These are phyloP conservation scores for Drosophila athabasca DNA, from an alignment of 1,140 invertebrate species.

Conservation along the genomic window DNA sequence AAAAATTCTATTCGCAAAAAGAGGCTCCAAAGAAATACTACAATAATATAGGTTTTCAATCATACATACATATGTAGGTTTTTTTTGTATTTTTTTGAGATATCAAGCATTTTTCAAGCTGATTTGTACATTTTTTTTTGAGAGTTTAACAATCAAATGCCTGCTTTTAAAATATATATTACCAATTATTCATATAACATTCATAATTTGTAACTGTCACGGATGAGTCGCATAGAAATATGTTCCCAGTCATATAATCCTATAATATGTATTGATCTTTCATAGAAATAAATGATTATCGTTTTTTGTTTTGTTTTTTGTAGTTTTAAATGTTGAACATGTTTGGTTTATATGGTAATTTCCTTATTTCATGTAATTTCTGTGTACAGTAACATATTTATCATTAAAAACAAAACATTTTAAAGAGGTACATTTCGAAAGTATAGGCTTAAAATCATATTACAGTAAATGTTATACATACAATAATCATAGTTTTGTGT, in stretches of 20 bases:
- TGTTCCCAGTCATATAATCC: conserved; percentile 15
- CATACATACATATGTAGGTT: not conserved
- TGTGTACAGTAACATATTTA: conserved; percentile 43
- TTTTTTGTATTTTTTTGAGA: not conserved
- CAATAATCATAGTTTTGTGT: not conserved
- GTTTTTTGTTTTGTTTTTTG: conserved; percentile 27
- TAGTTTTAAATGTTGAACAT: conserved; percentile 44
- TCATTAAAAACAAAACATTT: conserved; percentile 41
- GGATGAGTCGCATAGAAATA: conserved; percentile 13
- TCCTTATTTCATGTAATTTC: conserved; percentile 39
- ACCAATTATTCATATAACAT: conserved; percentile 49
- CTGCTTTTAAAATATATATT: conserved; percentile 42
- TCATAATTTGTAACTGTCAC: conserved; percentile 27
- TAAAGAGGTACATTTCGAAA: conserved; percentile 46
- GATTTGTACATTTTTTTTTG: conserved; percentile 24
- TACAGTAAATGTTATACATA: conserved; percentile 30
- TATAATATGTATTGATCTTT: conserved; percentile 34
- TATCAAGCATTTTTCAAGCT: conserved; percentile 23
- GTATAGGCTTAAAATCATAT: conserved; percentile 40
- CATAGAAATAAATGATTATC: conserved; percentile 12
- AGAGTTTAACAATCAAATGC: conserved; percentile 33
- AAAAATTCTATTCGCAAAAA: not conserved
- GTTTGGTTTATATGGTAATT: conserved; percentile 38
- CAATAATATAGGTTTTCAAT: not conserved
- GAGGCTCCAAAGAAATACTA: conserved; percentile 19